phyloP scores from a whole-genome alignment of 2,888 invertebrate genomes.

The Leucophenga montana region DNA sequence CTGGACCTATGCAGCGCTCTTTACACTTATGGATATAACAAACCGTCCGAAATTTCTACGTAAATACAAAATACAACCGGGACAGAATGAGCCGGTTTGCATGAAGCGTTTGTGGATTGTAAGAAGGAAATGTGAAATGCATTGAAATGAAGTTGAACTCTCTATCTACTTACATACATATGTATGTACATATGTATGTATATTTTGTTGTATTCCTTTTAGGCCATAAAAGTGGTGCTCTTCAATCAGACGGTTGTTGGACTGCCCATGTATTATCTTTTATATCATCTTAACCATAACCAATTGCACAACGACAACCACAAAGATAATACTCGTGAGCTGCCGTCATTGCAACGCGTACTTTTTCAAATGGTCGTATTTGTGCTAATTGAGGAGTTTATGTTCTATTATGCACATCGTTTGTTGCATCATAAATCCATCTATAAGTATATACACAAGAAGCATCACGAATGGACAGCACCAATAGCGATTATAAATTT shows the following conservation, averaged over 20 bases:
- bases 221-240: constrained; percentile 79
- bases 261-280: constrained; percentile 75
- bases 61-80: constrained; percentile 86
- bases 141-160: no score
- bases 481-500: constrained; percentile 85
- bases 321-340: constrained; percentile 74
- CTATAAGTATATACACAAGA: constrained; percentile 87
- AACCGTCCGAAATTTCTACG: constrained; percentile 80
- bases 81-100: constrained; percentile 83
- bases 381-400: constrained; percentile 83
- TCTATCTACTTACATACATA: no score
- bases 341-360: constrained; percentile 83
- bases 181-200: no score
- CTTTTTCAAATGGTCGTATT: constrained; percentile 80
- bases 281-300: constrained; percentile 49
- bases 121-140: constrained; percentile 34
- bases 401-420: constrained; percentile 89
- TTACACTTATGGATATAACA: constrained; percentile 82
- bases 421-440: constrained; percentile 81
- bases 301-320: constrained; percentile 50
- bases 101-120: constrained; percentile 76
- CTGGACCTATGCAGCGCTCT: constrained; percentile 82
- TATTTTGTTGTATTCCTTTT: no score
- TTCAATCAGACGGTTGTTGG: constrained; percentile 82
- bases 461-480: constrained; percentile 90